These are phyloP conservation scores for Isoperla grammatica DNA, from an alignment of 2,888 invertebrate species.

Conservation along the genomic window DNA sequence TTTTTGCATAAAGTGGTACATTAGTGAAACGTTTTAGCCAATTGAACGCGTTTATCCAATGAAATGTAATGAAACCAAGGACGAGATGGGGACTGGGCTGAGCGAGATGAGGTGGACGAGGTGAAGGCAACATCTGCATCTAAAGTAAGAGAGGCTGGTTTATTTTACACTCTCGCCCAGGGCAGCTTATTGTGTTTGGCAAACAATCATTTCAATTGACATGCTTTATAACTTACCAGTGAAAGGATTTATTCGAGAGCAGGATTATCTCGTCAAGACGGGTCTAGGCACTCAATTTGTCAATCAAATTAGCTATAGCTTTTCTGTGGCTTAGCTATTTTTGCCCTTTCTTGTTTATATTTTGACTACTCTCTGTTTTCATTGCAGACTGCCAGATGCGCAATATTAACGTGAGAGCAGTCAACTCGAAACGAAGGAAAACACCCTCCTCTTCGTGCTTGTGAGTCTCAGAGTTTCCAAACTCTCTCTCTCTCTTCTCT, in stretches of 20 bases:
- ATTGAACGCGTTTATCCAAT: constrained; percentile 18
- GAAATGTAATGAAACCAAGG: constrained; percentile 21
- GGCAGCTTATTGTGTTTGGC: too few relatives aligned
- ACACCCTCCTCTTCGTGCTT: constrained; percentile 61
- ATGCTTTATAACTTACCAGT: too few relatives aligned
- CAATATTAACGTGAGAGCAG: constrained; percentile 68
- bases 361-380: constrained; percentile 58
- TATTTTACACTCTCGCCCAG: background rate
- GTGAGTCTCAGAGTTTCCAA: constrained; percentile 49
- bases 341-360: constrained; percentile 31
- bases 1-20: constrained; percentile 29
- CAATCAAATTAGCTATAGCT: constrained; percentile 12
- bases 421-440: constrained; percentile 62
- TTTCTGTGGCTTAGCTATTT: constrained; percentile 17
- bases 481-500: constrained; percentile 27
- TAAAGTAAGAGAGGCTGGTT: background rate
- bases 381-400: constrained; percentile 72
- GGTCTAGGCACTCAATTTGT: too few relatives aligned
- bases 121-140: background rate
- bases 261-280: too few relatives aligned
- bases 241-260: too few relatives aligned
- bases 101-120: constrained; percentile 6
- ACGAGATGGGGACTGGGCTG: constrained; percentile 14
- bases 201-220: too few relatives aligned
- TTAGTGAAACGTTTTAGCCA: constrained; percentile 23